These are phyloP conservation scores for Drosophila nigricruria DNA, from an alignment of 2,888 invertebrate genomes.

Conservation along the genomic window DNA sequence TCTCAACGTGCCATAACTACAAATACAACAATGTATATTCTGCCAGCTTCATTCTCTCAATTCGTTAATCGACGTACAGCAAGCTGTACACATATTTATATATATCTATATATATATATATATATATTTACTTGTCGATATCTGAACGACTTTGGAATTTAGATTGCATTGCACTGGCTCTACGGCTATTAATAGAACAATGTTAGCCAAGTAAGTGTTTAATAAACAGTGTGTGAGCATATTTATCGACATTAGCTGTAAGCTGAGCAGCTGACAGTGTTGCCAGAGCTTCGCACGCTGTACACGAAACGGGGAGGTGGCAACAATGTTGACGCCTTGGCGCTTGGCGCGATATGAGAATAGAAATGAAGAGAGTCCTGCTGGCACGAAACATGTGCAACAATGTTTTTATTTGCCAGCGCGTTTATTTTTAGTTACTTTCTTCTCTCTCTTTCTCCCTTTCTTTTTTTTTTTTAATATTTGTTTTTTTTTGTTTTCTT, in stretches of 20 bases:
- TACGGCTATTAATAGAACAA: background rate
- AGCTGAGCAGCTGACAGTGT: constrained; percentile 42
- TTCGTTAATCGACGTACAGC: background rate
- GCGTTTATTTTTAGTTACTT: constrained; percentile 75
- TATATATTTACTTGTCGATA: background rate
- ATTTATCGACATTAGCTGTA: constrained; percentile 7
- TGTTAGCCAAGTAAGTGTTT: background rate
- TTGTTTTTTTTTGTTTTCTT: constrained; percentile 38
- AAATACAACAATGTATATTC: background rate
- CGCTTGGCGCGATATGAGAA: constrained; percentile 43
- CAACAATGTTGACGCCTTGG: constrained; percentile 46
- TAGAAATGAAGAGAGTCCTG: constrained; percentile 36
- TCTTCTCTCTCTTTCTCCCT: constrained; percentile 3
- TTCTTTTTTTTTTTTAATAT: constrained; percentile 29
- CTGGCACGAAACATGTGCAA: constrained; percentile 65
- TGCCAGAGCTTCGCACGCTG: constrained; percentile 25
- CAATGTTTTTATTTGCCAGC: constrained; percentile 74
- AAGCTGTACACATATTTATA: background rate
- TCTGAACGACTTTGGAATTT: background rate
- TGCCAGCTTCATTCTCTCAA: background rate
- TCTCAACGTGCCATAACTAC: too few species aligned
- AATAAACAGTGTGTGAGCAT: background rate
- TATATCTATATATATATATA: background rate
- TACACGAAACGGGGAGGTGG: constrained; percentile 13
- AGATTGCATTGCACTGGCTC: background rate